Conservation (phyloP, 2,888 invertebrate species). For the Neoascia interrupta region DNA sequence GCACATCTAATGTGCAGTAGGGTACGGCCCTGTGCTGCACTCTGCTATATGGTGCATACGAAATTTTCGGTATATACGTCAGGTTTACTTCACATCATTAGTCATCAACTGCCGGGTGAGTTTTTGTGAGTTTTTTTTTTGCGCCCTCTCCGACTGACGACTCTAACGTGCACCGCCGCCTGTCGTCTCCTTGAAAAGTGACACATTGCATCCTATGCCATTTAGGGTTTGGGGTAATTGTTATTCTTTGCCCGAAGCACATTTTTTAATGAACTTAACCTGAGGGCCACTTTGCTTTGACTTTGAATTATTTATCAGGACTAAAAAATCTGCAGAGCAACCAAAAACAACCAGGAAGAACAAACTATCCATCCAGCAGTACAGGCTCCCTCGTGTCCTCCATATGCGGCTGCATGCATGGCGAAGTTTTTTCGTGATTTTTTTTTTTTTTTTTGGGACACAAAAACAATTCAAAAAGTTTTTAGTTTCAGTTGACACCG, state of each 20-base stretch:
- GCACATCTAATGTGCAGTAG: constrained; percentile 19
- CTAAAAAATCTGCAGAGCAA: constrained; percentile 52
- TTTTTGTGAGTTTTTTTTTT: constrained; percentile 17
- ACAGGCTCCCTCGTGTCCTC: constrained; percentile 23
- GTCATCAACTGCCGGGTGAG: constrained; percentile 37
- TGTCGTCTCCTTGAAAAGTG: constrained; percentile 19
- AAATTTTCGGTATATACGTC: constrained; percentile 40
- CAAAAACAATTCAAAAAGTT: constrained; percentile 60
- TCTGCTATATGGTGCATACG: constrained; percentile 33
- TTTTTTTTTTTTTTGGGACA: constrained; percentile 36
- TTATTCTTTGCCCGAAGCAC: constrained; percentile 56
- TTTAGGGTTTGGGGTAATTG: constrained; percentile 57
- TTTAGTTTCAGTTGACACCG: constrained; percentile 61
- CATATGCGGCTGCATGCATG: constrained; percentile 29
- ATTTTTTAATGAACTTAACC: constrained; percentile 66
- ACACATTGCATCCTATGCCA: constrained; percentile 36
- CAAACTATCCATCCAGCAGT: constrained; percentile 18
- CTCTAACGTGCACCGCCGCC: background rate
- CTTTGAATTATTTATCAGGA: constrained; percentile 67
- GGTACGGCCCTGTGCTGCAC: background rate
- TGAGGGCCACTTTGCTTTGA: constrained; percentile 62
- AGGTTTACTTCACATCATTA: constrained; percentile 49
- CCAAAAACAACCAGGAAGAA: constrained; percentile 14
- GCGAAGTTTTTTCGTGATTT: constrained; percentile 3
- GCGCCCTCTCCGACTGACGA: background rate